These are phyloP conservation scores for Hyposoter didymator DNA, from an alignment of 2,888 invertebrate species.

Conservation along the genomic window DNA sequence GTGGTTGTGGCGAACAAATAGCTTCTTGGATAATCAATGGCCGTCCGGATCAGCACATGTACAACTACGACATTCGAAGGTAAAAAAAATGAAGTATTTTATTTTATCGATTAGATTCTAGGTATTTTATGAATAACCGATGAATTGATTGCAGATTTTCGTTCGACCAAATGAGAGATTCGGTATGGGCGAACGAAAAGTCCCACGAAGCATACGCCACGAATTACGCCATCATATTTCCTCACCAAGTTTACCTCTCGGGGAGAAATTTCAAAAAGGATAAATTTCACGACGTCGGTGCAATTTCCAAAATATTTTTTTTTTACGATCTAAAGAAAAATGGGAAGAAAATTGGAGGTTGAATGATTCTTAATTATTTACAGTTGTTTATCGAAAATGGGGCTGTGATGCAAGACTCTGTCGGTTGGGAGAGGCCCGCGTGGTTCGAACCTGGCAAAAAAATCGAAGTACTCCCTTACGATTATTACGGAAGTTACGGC, in stretches of 20 bases:
- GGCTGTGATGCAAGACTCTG: slow-evolving; percentile 95
- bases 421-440: slow-evolving; percentile 95
- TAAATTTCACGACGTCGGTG: slow-evolving; percentile 88
- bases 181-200: slow-evolving; percentile 91
- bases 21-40: slow-evolving; percentile 94
- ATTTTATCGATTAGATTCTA: not conserved
- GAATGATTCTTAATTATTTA: slow-evolving; percentile 43
- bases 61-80: slow-evolving; percentile 92
- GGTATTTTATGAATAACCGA: not conserved
- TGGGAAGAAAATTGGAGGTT: not conserved
- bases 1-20: slow-evolving; percentile 93
- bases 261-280: slow-evolving; percentile 90
- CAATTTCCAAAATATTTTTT: not conserved
- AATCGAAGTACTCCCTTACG: slow-evolving; percentile 89
- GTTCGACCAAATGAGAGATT: slow-evolving; percentile 88
- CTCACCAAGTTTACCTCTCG: slow-evolving; percentile 93
- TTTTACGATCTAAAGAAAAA: slow-evolving; percentile 14
- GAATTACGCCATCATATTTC: slow-evolving; percentile 93
- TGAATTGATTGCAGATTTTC: slow-evolving; percentile 87
- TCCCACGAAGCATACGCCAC: slow-evolving; percentile 96
- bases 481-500: slow-evolving; percentile 94
- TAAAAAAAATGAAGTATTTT: slow-evolving; percentile 47
- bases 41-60: slow-evolving; percentile 94
- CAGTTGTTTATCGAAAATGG: slow-evolving; percentile 90
- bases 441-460: slow-evolving; percentile 88